These are phyloP conservation scores for Stictocephala bisonia DNA, from an alignment of 2,888 invertebrate genomes.

Conservation along the genomic window DNA sequence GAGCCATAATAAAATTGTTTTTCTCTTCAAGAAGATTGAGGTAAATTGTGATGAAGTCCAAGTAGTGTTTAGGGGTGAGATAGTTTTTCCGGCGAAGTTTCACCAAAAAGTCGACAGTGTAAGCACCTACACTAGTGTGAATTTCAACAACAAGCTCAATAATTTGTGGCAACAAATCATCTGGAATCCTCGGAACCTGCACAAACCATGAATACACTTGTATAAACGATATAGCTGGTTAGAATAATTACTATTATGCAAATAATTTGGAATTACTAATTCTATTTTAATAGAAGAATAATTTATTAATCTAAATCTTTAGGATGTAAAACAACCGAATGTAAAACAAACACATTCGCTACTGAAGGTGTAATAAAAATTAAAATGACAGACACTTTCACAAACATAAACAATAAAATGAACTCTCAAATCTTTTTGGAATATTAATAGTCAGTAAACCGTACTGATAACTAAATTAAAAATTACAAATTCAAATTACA, in stretches of 20 bases:
- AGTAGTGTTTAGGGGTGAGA: conserved; percentile 92
- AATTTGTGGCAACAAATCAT: conserved; percentile 74
- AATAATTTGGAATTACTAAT: too few species aligned
- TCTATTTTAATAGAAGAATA: background rate
- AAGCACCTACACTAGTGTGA: conserved; percentile 79
- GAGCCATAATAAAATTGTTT: conserved; percentile 66
- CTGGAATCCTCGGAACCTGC: conserved; percentile 68
- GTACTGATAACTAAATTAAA: too few species aligned
- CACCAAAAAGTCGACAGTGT: conserved; percentile 77
- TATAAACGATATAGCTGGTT: background rate
- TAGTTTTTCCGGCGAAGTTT: conserved; percentile 85
- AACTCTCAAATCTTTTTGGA: too few species aligned
- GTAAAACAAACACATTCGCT: too few species aligned
- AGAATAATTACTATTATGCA: background rate
- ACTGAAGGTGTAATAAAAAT: too few species aligned
- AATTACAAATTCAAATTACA: too few species aligned
- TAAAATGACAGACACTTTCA: background rate
- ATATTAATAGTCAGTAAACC: too few species aligned
- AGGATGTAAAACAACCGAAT: too few species aligned
- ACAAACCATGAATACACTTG: conserved; percentile 29
- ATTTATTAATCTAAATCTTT: too few species aligned
- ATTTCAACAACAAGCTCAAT: conserved; percentile 89
- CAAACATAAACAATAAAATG: background rate
- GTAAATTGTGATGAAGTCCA: conserved; percentile 87
- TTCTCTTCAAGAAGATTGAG: conserved; percentile 80